Conservation (phyloP, 2,797 vertebrate species). For the Bryconaethiops microstoma region DNA sequence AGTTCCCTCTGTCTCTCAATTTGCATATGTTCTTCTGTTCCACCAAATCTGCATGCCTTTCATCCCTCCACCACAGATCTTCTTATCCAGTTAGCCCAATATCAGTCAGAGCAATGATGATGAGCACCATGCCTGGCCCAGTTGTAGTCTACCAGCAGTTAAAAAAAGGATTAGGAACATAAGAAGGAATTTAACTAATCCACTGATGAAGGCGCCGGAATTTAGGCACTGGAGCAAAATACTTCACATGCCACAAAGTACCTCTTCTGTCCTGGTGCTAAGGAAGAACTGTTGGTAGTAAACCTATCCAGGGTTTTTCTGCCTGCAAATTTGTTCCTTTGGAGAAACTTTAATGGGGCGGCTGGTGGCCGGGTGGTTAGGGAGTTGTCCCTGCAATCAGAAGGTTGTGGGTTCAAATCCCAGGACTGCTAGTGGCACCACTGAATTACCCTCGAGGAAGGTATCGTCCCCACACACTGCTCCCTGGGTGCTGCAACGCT, state of each 20-base stretch:
- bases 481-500: neutral
- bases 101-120: neutral
- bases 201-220: neutral
- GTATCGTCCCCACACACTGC: no score
- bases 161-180: neutral
- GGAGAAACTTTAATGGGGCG: neutral
- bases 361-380: no score
- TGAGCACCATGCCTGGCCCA: neutral
- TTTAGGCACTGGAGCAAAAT: neutral
- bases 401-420: no score
- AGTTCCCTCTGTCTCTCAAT: constrained; percentile 30
- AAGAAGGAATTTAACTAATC: neutral
- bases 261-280: neutral
- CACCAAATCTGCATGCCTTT: constrained; percentile 41
- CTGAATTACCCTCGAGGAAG: no score
- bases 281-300: neutral
- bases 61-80: constrained; percentile 23
- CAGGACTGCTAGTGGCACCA: no score
- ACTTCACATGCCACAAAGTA: neutral
- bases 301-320: neutral
- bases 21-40: constrained; percentile 39
- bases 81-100: constrained; percentile 3
- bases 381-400: no score
- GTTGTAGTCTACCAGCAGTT: neutral
- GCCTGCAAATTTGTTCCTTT: neutral